A percentile compares a stretch with the other conserved stretches of the same genome.
phyloP scores from a whole-genome alignment of 2,113 vertebrate species.

The Macrotus californicus region DNA sequence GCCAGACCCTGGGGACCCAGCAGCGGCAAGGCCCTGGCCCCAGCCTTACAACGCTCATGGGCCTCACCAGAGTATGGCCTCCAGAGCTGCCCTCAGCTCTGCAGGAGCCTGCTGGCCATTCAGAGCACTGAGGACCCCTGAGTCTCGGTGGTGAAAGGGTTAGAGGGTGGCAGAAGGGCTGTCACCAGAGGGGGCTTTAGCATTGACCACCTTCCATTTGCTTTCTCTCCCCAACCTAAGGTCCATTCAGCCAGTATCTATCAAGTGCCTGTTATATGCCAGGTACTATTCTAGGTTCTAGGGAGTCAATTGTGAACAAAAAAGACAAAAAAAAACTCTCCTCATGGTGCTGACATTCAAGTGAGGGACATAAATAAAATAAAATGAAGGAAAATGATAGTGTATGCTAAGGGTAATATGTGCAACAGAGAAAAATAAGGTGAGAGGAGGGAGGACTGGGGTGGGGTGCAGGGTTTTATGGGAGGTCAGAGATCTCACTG shows the following conservation, averaged over 20 bases:
- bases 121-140: not conserved
- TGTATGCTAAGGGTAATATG: not conserved
- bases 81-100: not conserved
- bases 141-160: not conserved
- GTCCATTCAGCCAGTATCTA: not conserved
- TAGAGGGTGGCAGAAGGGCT: not conserved
- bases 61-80: not conserved
- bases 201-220: not conserved
- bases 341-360: not conserved
- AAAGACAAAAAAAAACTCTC: not conserved
- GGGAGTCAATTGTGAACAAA: not conserved
- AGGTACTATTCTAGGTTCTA: not conserved
- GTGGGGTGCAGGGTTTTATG: not conserved
- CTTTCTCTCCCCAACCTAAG: not conserved
- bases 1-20: not conserved
- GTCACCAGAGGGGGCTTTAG: not conserved
- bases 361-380: not conserved
- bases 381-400: not conserved
- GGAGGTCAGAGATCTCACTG: not conserved
- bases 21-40: not conserved
- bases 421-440: not conserved
- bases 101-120: not conserved
- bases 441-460: not conserved
- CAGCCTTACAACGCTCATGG: not conserved
- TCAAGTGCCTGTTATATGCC: not conserved